Evolutionary conservation across 2,113 vertebrate species (phyloP), one percentile per base, ranked within the genome.

Genomic region (Percina caprodes): DNA sequence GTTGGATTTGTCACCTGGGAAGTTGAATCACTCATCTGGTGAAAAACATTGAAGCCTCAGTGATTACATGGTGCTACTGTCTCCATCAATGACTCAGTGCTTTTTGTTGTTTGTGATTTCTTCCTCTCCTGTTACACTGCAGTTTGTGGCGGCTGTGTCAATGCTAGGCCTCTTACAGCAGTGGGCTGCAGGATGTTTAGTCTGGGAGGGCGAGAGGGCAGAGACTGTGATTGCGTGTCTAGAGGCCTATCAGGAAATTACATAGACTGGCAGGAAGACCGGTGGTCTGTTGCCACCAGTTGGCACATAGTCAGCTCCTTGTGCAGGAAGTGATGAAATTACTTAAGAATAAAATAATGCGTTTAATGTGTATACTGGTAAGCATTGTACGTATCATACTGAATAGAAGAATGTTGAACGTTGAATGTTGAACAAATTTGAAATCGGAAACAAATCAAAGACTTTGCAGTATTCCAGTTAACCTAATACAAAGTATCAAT

Each of bases 161-260:
- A 83, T 84, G 85, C 82, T 86, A 83, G 75, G 75, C 54, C 74
- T 71, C 65, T 68, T 78, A 3, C 59, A 75, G 82, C 66, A 69
- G 77, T 42, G 84, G 88, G 90, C 35, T 39, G 35, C 92, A 93
- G 93, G 94, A 93, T 94, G 94, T 95, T 95, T 95, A 94, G 94
- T 94, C 94, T 94, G 91, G 63, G 77, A 63, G 19, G 11, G 65
- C 21, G 70, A 84, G 68, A 76, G 75, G 84, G 80, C 81, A 83
- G 46, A 46, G 80, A 83, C 78, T 42, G 81, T 82, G 80, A 83
- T 86, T 85, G 77, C 75, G 54, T 79, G 85, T 91, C 42, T 66
- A 72, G 77, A 79, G 82, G 69, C 74, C 80, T 39, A 39, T 19
- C 79, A 74, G 88, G 90, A 94, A 94, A 90, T 89, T 69, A 85